Percentiles rank a stretch among this genome's conserved stretches.
Conservation (phyloP, 92 coral and sea anemone species). For the Bergia puertoricense region DNA sequence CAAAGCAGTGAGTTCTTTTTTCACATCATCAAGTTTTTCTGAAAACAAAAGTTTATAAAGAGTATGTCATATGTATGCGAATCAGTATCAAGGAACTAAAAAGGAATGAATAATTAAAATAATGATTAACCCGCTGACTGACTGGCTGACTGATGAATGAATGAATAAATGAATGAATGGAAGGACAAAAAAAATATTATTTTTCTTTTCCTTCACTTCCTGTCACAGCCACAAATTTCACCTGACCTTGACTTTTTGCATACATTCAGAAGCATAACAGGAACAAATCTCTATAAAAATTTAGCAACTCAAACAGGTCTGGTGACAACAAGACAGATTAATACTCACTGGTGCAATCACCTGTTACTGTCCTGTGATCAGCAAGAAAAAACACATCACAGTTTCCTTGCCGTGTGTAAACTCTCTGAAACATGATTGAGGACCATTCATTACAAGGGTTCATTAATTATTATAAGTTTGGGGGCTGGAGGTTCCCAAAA, state of each 20-base stretch:
- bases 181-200: too few relatives aligned
- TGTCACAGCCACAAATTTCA: neutral
- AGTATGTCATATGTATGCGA: too few relatives aligned
- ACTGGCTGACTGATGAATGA: neutral
- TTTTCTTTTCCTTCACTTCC: neutral
- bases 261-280: neutral
- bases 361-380: conserved; percentile 21
- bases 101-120: too few relatives aligned
- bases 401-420: conserved; percentile 28
- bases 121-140: too few relatives aligned
- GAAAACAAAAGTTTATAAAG: neutral
- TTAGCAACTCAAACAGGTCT: neutral
- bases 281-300: neutral
- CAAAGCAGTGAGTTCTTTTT: conserved; percentile 12
- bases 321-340: neutral
- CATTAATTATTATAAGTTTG: too few relatives aligned
- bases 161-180: too few relatives aligned
- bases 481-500: too few relatives aligned
- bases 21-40: conserved; percentile 41
- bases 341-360: conserved; percentile 34
- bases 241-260: neutral
- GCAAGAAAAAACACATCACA: conserved; percentile 28
- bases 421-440: conserved; percentile 19
- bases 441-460: too few relatives aligned
- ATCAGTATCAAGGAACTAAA: too few relatives aligned